phyloP scores from a whole-genome alignment of 53 echinoderm and acorn worm genomes.

The Actinopyga echinites region DNA sequence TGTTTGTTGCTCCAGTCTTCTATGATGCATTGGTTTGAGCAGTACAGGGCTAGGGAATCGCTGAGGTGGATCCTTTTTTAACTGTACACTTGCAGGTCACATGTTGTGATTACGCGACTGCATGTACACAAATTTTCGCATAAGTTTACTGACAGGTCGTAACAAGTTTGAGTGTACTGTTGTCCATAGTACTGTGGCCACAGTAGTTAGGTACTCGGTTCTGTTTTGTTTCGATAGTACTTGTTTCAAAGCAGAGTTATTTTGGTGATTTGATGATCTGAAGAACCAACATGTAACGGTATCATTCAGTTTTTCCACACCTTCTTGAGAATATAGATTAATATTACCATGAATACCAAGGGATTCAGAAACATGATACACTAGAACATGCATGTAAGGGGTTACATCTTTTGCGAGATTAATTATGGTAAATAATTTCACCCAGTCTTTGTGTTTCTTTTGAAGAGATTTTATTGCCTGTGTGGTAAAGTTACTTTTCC shows the following conservation, averaged over 20 bases:
- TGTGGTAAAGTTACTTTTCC: neutral
- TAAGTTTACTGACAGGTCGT: too few species aligned
- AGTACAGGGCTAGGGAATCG: too few species aligned
- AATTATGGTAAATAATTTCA: neutral
- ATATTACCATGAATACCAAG: constrained; percentile 12
- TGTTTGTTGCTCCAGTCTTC: too few species aligned
- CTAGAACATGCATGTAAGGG: constrained; percentile 44
- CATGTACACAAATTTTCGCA: too few species aligned
- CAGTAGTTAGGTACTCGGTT: neutral
- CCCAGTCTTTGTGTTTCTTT: neutral
- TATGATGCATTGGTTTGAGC: too few species aligned
- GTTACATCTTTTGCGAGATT: constrained; percentile 33
- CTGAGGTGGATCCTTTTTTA: too few species aligned
- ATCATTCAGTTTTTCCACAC: neutral
- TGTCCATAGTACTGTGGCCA: too few species aligned
- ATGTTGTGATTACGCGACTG: too few species aligned
- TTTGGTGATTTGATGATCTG: neutral
- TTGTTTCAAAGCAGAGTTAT: neutral
- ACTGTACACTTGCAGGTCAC: too few species aligned
- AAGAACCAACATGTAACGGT: neutral
- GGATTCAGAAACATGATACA: constrained; percentile 26
- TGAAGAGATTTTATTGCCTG: neutral
- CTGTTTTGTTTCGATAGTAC: neutral
- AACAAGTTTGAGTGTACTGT: too few species aligned
- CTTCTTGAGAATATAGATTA: neutral